Evolutionary conservation across 2,888 invertebrate genomes (phyloP).

Genomic region (Acrobasis repandana): DNA sequence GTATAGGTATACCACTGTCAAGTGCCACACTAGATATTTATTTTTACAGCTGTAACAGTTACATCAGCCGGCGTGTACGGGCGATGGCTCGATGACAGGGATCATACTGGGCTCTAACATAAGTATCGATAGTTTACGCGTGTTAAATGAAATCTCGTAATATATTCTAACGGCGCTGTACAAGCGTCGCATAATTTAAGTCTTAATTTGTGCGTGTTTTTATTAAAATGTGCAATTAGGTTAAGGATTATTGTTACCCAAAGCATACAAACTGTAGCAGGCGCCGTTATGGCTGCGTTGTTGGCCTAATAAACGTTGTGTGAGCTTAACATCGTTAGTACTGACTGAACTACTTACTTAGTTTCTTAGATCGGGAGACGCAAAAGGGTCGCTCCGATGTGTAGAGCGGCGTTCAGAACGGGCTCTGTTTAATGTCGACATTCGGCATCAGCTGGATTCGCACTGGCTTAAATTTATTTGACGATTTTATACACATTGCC

Average conservation of each 20-base stretch:
- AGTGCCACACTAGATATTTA: conserved; percentile 77
- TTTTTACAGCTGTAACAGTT: conserved; percentile 55
- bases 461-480: too few species aligned
- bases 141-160: conserved; percentile 83
- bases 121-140: conserved; percentile 67
- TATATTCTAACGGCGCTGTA: conserved; percentile 69
- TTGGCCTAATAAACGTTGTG: conserved; percentile 20
- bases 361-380: conserved; percentile 19
- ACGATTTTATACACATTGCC: neutral
- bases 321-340: conserved; percentile 18
- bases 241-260: conserved; percentile 76
- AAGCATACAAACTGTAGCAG: conserved; percentile 63
- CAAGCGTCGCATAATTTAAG: conserved; percentile 66
- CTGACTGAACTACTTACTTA: conserved; percentile 22
- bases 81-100: conserved; percentile 61
- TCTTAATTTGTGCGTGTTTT: conserved; percentile 73
- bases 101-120: conserved; percentile 69
- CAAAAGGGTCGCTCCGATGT: conserved; percentile 2
- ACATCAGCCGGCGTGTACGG: conserved; percentile 41
- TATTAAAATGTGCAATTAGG: conserved; percentile 75
- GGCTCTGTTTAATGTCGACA: neutral
- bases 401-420: neutral
- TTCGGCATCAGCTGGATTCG: neutral
- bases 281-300: conserved; percentile 38
- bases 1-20: conserved; percentile 52